Evolutionary conservation across 2,888 invertebrate species (phyloP).

Genomic region (Baronia brevicornis): DNA sequence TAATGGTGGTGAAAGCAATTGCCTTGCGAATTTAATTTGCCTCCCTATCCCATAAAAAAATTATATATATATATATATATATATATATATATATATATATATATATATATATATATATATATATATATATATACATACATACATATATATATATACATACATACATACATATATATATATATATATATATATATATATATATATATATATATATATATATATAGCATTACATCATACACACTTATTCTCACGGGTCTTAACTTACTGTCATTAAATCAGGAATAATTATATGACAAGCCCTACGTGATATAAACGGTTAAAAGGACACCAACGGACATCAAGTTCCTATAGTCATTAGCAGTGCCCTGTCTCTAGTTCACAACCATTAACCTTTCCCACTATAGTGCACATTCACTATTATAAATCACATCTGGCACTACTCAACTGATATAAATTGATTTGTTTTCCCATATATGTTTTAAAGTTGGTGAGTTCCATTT

Average conservation of each 20-base stretch:
- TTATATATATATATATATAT: too few species aligned
- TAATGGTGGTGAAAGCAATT: too few species aligned
- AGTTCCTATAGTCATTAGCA: constrained; percentile 41
- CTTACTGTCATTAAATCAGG: constrained; percentile 42
- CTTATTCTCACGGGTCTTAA: constrained; percentile 38
- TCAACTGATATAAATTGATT: too few species aligned
- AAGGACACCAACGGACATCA: constrained; percentile 46
- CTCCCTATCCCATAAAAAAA: too few species aligned
- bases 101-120: constrained; percentile 6
- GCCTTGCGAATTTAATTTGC: too few species aligned
- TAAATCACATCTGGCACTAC: too few species aligned
- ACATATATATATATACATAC: background rate
- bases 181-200: background rate
- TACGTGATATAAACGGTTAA: constrained; percentile 29
- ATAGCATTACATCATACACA: background rate
- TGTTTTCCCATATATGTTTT: too few species aligned
- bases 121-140: constrained; percentile 4
- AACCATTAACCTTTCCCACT: constrained; percentile 25
- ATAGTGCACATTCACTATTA: constrained; percentile 18
- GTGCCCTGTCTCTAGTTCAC: constrained; percentile 16
- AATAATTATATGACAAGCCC: constrained; percentile 40
- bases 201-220: background rate
- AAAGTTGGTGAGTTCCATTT: too few species aligned
- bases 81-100: constrained; percentile 2
- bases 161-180: background rate